Evolutionary conservation across 2,888 invertebrate species (phyloP).

Genomic region (Ephialtes manifestator): DNA sequence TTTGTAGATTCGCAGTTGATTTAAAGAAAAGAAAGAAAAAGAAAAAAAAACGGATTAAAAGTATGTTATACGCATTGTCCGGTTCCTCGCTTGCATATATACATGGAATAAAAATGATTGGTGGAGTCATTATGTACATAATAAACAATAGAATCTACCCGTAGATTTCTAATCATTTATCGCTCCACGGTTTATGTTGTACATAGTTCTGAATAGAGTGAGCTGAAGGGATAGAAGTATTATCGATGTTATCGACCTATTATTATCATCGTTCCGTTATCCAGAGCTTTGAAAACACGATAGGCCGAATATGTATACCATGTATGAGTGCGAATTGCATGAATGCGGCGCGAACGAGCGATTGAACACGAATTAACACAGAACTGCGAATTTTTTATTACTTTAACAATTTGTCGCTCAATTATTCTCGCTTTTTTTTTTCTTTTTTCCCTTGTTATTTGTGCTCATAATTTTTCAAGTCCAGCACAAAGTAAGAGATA

Average conservation of each 20-base stretch:
- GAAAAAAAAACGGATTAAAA: constrained; percentile 12
- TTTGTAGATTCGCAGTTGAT: constrained; percentile 24
- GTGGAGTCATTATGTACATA: constrained; percentile 71
- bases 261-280: constrained; percentile 42
- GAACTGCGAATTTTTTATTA: background rate
- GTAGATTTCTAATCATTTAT: constrained; percentile 75
- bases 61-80: constrained; percentile 35
- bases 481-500: no score
- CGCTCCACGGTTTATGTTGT: constrained; percentile 69
- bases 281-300: constrained; percentile 47
- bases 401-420: background rate
- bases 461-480: background rate
- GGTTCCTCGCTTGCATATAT: constrained; percentile 52
- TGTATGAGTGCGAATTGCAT: constrained; percentile 16
- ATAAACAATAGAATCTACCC: constrained; percentile 71
- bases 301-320: constrained; percentile 25
- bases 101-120: constrained; percentile 53
- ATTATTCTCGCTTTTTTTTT: background rate
- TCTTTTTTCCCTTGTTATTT: background rate
- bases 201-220: constrained; percentile 66
- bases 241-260: constrained; percentile 60
- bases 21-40: background rate
- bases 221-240: constrained; percentile 65
- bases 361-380: constrained; percentile 6
- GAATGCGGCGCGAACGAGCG: constrained; percentile 10